phyloP scores from a whole-genome alignment of 2,113 vertebrate species.

The Labeo catla region DNA sequence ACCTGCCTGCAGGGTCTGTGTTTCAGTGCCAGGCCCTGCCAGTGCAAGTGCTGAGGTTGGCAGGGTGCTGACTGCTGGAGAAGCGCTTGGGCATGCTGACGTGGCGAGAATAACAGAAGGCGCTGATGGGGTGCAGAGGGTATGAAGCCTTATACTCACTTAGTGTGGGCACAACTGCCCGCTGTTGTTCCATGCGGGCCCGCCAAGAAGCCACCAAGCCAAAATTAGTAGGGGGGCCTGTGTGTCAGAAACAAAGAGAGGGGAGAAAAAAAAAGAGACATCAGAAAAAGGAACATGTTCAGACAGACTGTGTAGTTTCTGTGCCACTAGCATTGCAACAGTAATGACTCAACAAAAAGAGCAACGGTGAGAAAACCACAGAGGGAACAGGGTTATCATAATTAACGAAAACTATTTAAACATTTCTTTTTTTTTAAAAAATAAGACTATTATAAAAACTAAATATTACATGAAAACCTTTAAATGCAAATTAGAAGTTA shows the following conservation, averaged over 20 bases:
- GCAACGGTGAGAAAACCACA: neutral
- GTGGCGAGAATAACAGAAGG: constrained; percentile 62
- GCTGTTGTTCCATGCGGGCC: constrained; percentile 55
- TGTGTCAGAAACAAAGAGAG: neutral
- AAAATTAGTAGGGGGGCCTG: constrained; percentile 79
- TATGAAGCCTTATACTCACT: constrained; percentile 67
- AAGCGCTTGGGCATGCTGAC: constrained; percentile 57
- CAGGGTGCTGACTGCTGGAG: constrained; percentile 63
- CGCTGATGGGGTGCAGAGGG: constrained; percentile 60
- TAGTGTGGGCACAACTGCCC: constrained; percentile 46
- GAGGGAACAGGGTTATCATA: neutral
- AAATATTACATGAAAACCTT: neutral
- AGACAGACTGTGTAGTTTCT: neutral
- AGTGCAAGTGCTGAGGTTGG: constrained; percentile 57
- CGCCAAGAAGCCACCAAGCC: constrained; percentile 69
- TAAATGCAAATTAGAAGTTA: too few relatives aligned
- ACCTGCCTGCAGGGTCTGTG: constrained; percentile 54
- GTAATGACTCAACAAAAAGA: neutral
- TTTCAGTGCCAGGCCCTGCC: constrained; percentile 65
- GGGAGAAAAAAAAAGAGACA: neutral
- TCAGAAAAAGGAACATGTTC: neutral
- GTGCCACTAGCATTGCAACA: neutral
- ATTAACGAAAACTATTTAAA: neutral
- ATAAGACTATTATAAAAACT: neutral
- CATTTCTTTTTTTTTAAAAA: neutral